Base-by-base conservation (phyloP, 2,888 invertebrate species). In the Cheiracanthium punctorium region DNA sequence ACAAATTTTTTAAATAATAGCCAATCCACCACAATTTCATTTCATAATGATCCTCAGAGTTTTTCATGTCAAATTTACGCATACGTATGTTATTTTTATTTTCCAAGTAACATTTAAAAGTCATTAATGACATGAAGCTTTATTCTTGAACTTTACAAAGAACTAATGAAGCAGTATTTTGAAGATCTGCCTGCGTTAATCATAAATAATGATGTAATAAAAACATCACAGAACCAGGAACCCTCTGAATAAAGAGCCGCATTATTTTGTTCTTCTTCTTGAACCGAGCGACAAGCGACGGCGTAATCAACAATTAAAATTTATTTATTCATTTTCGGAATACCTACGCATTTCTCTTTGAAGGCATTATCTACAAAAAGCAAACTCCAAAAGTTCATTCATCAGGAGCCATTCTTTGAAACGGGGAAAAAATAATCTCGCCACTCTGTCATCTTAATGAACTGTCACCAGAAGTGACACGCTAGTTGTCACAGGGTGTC, bases 391-490 rank as follows among this genome's bases (percentile, higher is more conserved):
- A 58, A 69, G 33, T 69, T 69, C 69, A 69, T 69, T 69, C 69
- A 33, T 69, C 69, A 69, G 37, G n/a, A n/a, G n/a, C 20, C 17
- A 2, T 48, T 48, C 12, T 37, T 4, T 58, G 58, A 33, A 30
- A 37, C n/a, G 69, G 5, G 69, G 30, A 24, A 67, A 32, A 67
- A 17, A 37, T 33, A 33, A n/a, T 7, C 33, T 69, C 33, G 17
- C 73, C 64, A 70, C 77, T 85, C 73, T 33, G 84, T 85, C 84
- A 79, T 85, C 79, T 74, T 85, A 85, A 85, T 79, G 84, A 85
- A 85, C 79, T 85, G 84, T 85, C 84, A 72, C 84, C 79, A 70
- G 20, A 48, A 74, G 32, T 85, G 84, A 85, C 84, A 70, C 52
- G 72, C 69, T 37, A 70, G 72, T 41, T 84, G 82, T 84, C 82